Evolutionary conservation across 2,888 invertebrate species (phyloP).

Genomic region (Oxyscelio sp.): DNA sequence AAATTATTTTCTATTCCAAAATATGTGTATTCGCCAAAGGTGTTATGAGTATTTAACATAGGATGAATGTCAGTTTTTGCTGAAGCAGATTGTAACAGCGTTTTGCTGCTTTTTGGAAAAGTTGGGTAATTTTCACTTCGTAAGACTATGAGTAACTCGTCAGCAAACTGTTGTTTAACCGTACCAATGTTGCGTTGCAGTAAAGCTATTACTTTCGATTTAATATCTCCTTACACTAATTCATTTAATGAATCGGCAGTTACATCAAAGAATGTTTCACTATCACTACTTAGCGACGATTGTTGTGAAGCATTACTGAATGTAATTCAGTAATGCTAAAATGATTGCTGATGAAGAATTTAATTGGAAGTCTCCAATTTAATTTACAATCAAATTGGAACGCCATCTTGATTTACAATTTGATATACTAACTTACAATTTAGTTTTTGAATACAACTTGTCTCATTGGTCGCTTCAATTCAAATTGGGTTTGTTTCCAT

Average conservation of each 20-base stretch:
- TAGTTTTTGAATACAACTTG: no score
- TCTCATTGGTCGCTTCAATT: no score
- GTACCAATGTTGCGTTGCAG: constrained; percentile 7
- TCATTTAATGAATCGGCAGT: background rate
- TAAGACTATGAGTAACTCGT: constrained; percentile 3
- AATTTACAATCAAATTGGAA: no score
- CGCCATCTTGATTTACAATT: no score
- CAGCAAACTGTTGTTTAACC: background rate
- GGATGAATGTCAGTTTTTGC: background rate
- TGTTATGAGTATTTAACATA: constrained; percentile 1
- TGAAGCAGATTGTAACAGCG: background rate
- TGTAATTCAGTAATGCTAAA: no score
- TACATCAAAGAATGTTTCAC: background rate
- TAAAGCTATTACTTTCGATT: no score
- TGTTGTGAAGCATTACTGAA: background rate
- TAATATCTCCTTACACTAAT: constrained; percentile 9
- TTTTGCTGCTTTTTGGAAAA: background rate
- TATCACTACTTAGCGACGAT: background rate
- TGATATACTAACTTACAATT: no score
- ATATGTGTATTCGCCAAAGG: background rate
- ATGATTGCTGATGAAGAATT: no score
- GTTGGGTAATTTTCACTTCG: no score
- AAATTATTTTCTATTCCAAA: constrained; percentile 1
- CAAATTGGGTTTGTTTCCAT: no score
- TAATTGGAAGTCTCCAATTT: no score